Evolutionary conservation across 2,888 invertebrate species (phyloP).

Genomic region (Cetonia aurata): DNA sequence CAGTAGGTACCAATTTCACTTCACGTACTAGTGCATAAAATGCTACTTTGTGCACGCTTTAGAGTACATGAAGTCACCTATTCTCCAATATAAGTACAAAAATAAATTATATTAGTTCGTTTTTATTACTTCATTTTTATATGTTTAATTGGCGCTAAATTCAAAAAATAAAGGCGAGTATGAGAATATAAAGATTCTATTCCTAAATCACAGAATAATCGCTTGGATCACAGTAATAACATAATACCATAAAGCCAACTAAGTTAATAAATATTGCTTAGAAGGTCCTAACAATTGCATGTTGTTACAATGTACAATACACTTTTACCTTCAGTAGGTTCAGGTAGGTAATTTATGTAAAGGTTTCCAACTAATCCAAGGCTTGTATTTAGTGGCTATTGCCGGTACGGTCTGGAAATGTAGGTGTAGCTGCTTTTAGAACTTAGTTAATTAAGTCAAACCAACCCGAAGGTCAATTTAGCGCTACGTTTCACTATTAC

Average conservation of each 20-base stretch:
- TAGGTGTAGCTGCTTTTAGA: slow-evolving; percentile 41
- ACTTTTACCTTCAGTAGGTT: slow-evolving; percentile 19
- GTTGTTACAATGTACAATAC: neutral
- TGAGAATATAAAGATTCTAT: no score
- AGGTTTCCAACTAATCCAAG: slow-evolving; percentile 37
- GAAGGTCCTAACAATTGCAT: slow-evolving; percentile 29
- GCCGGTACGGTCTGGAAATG: slow-evolving; percentile 22
- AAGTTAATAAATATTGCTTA: neutral
- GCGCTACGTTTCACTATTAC: slow-evolving; percentile 48
- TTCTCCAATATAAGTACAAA: no score
- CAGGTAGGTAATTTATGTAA: slow-evolving; percentile 41
- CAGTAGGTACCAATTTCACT: no score
- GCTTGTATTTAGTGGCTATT: slow-evolving; percentile 35
- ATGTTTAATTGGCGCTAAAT: no score
- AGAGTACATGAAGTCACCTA: no score
- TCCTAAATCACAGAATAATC: neutral
- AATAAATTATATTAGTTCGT: no score
- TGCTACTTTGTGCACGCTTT: no score
- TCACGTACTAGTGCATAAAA: no score
- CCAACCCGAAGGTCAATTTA: slow-evolving; percentile 48
- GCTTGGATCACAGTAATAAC: no score
- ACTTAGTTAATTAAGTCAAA: slow-evolving; percentile 52
- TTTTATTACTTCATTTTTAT: no score
- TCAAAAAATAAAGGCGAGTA: no score
- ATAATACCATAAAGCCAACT: no score